Percentiles rank a stretch among this genome's conserved stretches.
Evolutionary conservation across 2,888 invertebrate species (phyloP).

Genomic region (Lasioglossum calceatum): DNA sequence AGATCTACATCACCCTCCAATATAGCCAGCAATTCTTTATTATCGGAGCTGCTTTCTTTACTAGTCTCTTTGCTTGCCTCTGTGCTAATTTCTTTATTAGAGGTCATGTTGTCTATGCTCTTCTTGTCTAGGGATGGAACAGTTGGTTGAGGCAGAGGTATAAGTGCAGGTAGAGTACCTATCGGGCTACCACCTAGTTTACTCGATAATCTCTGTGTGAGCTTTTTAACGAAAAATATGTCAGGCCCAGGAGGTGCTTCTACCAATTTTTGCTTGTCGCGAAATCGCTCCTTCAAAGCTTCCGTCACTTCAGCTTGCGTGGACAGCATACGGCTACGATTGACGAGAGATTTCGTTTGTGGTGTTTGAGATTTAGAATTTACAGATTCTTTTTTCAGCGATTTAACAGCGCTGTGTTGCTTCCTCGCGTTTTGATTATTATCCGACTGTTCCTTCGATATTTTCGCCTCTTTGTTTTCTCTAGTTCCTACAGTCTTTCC

Average conservation of each 20-base stretch:
- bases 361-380: constrained; percentile 45
- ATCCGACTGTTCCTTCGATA: constrained; percentile 35
- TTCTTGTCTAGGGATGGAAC: constrained; percentile 45
- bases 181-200: constrained; percentile 79
- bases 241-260: constrained; percentile 84
- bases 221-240: constrained; percentile 85
- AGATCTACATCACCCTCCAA: constrained; percentile 86
- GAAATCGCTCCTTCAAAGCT: constrained; percentile 85
- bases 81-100: constrained; percentile 61
- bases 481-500: not conserved
- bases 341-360: constrained; percentile 55
- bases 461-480: constrained; percentile 22
- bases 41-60: constrained; percentile 80
- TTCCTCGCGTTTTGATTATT: constrained; percentile 57
- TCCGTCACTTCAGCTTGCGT: constrained; percentile 86
- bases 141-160: constrained; percentile 67
- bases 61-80: constrained; percentile 52
- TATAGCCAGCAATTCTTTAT: constrained; percentile 86
- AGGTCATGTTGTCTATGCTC: constrained; percentile 52
- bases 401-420: constrained; percentile 34
- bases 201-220: constrained; percentile 85
- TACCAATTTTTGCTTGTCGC: constrained; percentile 84
- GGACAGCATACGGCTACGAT: constrained; percentile 82
- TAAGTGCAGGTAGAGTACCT: constrained; percentile 69
- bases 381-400: constrained; percentile 41